Base-by-base conservation (phyloP, 2,113 vertebrate species). In the Lophotis ruficrista region DNA sequence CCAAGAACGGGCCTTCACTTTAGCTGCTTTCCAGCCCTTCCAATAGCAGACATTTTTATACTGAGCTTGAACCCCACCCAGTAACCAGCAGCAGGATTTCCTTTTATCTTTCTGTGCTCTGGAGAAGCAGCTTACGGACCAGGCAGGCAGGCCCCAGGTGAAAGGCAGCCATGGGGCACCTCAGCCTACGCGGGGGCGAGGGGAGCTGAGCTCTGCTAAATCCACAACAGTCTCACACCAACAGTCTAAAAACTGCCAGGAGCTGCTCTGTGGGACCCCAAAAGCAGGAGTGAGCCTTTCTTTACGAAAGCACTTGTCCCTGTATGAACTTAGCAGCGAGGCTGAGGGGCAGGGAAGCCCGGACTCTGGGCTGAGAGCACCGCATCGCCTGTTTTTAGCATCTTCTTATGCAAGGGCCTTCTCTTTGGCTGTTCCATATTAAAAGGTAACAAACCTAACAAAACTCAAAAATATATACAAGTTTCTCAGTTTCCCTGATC, bases 11-110 rank as follows among this genome's bases (percentile, higher is more conserved):
- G 8, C n/a, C 22, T 71, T 41, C 16, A 3, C 33, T 31, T 31
- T 5, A 35, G 56, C 33, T 21, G 9, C 64, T 43, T 86, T 35
- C 37, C 45, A 24, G 2, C 14, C 13, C 18, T 58, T 28, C 12
- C 51, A 18, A 6, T 2, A 5, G 43, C 43, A 62, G 35, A 21
- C 0, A 2, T 37, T 84, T 43, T 60, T 16, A 48, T 2, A 60
- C 27, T 0, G 0, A 62, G 12, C 20, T 68, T 50, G 22, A 22
- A 2, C 8, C 4, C 6, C 2, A 2, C 19, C 4, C 57, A 4
- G 23, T 4, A 76, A 41, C 43, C 45, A 51, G 45, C 38, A 60
- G 25, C 28, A 47, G 28, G 31, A 14, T 13, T 80, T 76, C 21
- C 12, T 89, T 66, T 66, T 6, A 25, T 35, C 45, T 18, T 56